A percentile compares a stretch with the other conserved stretches of the same genome.
Evolutionary conservation across 2,888 invertebrate genomes (phyloP).

Genomic region (Sepioteuthis lessoniana): DNA sequence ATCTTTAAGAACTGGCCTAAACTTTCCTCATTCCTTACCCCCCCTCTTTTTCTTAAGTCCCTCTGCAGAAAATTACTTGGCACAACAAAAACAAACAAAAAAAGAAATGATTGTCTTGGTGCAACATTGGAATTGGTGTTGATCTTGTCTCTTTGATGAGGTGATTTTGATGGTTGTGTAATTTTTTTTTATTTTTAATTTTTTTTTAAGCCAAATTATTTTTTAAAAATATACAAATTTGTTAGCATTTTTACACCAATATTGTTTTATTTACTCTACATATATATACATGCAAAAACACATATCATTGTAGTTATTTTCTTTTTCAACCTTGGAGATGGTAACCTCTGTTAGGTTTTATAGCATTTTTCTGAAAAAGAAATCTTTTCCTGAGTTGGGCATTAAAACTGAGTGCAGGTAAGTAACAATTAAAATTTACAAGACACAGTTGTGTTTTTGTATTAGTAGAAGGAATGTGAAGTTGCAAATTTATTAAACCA

Average conservation of each 20-base stretch:
- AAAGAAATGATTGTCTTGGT: neutral
- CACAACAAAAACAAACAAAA: neutral
- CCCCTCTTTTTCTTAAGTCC: neutral
- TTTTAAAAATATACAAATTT: neutral
- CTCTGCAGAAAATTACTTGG: neutral
- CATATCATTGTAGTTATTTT: neutral
- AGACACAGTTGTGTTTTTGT: no score
- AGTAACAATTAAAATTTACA: no score
- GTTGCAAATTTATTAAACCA: no score
- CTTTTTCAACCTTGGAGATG: no score
- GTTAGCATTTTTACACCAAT: neutral
- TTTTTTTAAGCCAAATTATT: neutral
- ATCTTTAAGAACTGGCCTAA: neutral
- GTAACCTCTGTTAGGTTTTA: no score
- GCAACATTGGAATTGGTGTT: neutral
- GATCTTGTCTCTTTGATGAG: neutral
- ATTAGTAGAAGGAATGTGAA: no score
- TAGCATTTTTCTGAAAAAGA: no score
- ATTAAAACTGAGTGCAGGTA: no score
- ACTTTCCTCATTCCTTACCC: neutral
- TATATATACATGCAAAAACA: neutral
- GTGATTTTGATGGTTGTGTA: neutral
- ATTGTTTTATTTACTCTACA: neutral
- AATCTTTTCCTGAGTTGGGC: no score
- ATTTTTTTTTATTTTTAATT: neutral